These are phyloP conservation scores for Pollenia amentaria DNA, from an alignment of 2,888 invertebrate species.

Conservation along the genomic window DNA sequence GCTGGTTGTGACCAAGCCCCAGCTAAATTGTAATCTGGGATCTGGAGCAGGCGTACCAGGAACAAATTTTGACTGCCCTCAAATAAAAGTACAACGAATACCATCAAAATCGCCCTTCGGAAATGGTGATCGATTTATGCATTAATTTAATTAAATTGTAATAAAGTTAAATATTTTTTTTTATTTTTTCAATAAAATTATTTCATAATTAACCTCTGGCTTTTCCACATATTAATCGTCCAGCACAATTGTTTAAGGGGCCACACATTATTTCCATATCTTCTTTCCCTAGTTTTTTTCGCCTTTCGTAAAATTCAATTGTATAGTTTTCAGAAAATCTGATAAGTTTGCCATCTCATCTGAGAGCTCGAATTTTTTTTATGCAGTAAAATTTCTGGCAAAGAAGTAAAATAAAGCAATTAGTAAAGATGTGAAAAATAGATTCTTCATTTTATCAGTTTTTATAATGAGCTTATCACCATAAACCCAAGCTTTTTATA, in stretches of 20 bases:
- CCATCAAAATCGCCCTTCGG: slow-evolving; percentile 13
- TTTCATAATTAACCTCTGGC: neutral
- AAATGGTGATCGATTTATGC: neutral
- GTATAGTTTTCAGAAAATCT: no score
- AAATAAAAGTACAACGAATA: slow-evolving; percentile 1
- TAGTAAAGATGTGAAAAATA: neutral
- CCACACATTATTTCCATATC: neutral
- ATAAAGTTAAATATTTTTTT: neutral
- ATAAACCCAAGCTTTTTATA: neutral
- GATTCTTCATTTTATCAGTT: neutral
- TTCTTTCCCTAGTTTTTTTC: neutral
- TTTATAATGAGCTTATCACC: neutral
- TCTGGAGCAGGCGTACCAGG: slow-evolving; percentile 16
- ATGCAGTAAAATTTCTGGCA: neutral
- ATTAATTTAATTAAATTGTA: neutral
- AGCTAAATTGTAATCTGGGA: slow-evolving; percentile 30
- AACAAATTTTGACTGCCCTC: slow-evolving; percentile 27
- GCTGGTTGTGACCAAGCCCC: neutral
- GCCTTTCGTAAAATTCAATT: no score
- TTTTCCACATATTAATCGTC: neutral
- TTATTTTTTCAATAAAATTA: neutral
- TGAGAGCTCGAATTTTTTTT: no score
- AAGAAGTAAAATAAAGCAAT: neutral
- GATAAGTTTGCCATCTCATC: no score
- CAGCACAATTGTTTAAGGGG: neutral